Evolutionary conservation across 2,113 vertebrate genomes (phyloP).

Genomic region (Zosterops hypoxanthus): DNA sequence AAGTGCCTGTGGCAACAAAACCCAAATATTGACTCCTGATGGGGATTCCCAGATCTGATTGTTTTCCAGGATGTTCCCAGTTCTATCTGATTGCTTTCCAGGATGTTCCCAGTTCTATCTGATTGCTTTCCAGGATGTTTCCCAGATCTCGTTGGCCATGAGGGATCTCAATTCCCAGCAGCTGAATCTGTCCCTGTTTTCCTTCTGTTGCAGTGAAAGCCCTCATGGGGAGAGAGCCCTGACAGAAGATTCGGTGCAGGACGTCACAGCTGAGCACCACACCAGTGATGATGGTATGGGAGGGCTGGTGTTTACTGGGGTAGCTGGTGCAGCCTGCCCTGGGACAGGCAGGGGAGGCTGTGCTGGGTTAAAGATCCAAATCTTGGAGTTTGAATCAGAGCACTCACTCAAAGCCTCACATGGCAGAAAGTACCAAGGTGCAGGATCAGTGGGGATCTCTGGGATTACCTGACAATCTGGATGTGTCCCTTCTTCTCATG

Average conservation of each 20-base stretch:
- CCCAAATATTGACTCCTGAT: rapidly evolving
- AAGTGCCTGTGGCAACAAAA: background rate
- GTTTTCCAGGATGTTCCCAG: background rate
- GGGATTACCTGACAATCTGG: background rate
- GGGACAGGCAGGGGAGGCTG: background rate
- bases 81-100: background rate
- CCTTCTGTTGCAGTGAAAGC: slow-evolving; percentile 84
- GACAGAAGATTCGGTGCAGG: slow-evolving; percentile 85
- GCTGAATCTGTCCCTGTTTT: background rate
- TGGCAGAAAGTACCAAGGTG: background rate
- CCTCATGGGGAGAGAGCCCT: slow-evolving; percentile 91
- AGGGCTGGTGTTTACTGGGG: background rate
- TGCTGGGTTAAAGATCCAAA: background rate
- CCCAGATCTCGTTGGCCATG: background rate
- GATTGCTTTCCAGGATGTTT: background rate
- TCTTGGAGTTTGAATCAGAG: background rate
- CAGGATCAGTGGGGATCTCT: background rate
- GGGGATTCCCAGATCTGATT: background rate
- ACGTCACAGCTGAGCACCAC: slow-evolving; percentile 82
- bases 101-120: background rate
- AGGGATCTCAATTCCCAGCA: rapidly evolving
- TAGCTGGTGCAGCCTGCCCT: background rate
- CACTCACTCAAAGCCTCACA: rapidly evolving
- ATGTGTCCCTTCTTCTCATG: background rate
- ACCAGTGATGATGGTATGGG: slow-evolving; percentile 92